Base-by-base conservation (phyloP, 1,140 invertebrate genomes). In the Chrysopa pallens region DNA sequence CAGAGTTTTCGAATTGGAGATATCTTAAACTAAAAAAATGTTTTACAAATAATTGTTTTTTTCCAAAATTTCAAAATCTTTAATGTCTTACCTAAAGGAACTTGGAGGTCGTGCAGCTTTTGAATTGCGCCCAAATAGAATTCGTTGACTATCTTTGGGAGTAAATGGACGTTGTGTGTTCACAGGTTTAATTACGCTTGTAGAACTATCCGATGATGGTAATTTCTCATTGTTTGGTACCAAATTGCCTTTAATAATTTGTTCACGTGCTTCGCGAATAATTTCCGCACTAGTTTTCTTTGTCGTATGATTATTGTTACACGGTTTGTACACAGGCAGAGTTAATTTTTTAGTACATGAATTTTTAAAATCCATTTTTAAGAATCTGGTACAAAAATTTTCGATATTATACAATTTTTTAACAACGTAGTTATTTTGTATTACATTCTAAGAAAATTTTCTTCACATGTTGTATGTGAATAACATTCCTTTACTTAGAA, bases 101-200 rank as follows among this genome's bases (percentile, higher is more conserved):
- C 80, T 84, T 1, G 83, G 79, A 13, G 84, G 83, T 44, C 84
- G 60, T 41, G 74, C 72, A 15, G 69, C 60, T 48, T 64, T 51
- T 39, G 61, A 55, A 28, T 67, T 62, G 44, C 68, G 68, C 38
- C 78, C 78, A 61, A 81, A 79, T 8, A 84, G 62, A 4, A 74
- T 72, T 38, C 84, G 63, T 43, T 81, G 74, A 27, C 78, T 73
- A 42, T 84, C 81, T 17, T 77, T 66, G 6, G 84, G 84, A 8
- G 84, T 88, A 52, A 81, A 85, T 4, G 84, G 84, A 27, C 84
- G 65, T 44, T 78, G 72, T 1, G 81, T 84, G 52, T 76, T 71
- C 33, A 84, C 64, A 11, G 59, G 59, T 48, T 57, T 57, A 3
- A 61, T 54, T 14, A 50, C 44, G 14, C 17, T 23, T 5, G 17